Evolutionary conservation across 2,113 vertebrate genomes (phyloP), one percentile per base, ranked within the genome.

Genomic region (Proteles cristata): DNA sequence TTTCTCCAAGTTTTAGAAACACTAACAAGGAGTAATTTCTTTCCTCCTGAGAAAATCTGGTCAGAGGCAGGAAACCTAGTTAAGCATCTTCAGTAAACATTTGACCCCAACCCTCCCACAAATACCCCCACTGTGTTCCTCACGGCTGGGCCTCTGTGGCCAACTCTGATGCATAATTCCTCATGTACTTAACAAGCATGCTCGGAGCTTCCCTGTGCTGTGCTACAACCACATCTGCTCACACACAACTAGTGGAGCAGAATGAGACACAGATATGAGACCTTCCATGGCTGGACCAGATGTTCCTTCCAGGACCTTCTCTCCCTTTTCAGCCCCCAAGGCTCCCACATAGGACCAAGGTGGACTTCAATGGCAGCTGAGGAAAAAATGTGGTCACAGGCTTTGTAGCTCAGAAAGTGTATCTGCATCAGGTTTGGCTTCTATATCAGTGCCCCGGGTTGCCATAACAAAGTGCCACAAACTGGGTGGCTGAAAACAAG

Each of bases 1-100:
- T 91, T 81, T 43, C 16, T 93, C 90, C 58, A 91, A 43, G 28
- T 90, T 93, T 95, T 69, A 5, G 83, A 88, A 95, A 81, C 2
- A 45, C 2, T 26, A 17, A 77, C 84, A 92, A 85, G 35, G 43
- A 74, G 82, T 83, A 55, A 68, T 89, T 96, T 14, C 55, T 92
- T 94, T 87, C 83, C 26, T 91, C 11, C 71, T 86, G 39, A 92
- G 28, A 83, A 81, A 92, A 88, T 50, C 19, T 88, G 21, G 4
- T 33, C 31, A 39, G 48, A 96, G 76, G 15, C 19, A 16, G 35
- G 66, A 93, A 68, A 21, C 11, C 35, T 66, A 26, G 33, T 58
- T 74, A 19, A 93, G 26, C 55, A 11, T 19, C 12, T 45, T 73
- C 33, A 19, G 21, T 31, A 26, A 50, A 43, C 5, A 35, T 81